Evolutionary conservation across 2,888 invertebrate species (phyloP).

Genomic region (Cryptus viduatorius): DNA sequence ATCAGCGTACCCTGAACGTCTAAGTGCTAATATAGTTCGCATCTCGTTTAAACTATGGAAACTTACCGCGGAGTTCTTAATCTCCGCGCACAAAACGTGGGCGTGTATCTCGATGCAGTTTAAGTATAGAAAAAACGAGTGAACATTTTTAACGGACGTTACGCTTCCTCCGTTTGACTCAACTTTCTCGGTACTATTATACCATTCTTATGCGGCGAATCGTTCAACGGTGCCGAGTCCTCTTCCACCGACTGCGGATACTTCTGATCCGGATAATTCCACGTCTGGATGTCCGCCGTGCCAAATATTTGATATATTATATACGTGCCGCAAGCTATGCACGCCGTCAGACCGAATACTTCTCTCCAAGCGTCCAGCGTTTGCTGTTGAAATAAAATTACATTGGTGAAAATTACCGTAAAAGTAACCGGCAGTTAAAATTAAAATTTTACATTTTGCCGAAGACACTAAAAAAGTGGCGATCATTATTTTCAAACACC

Average conservation of each 20-base stretch:
- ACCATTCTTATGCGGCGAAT: slow-evolving; percentile 77
- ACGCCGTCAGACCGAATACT: slow-evolving; percentile 88
- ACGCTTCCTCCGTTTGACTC: slow-evolving; percentile 74
- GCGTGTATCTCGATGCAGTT: background rate
- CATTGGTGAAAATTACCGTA: too few relatives aligned
- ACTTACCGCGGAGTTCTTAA: slow-evolving; percentile 38
- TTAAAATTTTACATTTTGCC: background rate
- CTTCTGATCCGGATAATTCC: slow-evolving; percentile 86
- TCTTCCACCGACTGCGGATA: slow-evolving; percentile 78
- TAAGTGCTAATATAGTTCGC: slow-evolving; percentile 26
- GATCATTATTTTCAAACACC: background rate
- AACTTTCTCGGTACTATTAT: slow-evolving; percentile 72
- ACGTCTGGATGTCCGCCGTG: slow-evolving; percentile 88
- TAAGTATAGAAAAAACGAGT: background rate
- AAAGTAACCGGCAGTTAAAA: background rate
- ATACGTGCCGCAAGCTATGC: slow-evolving; percentile 88
- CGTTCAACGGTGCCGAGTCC: slow-evolving; percentile 81
- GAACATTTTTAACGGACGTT: slow-evolving; percentile 64
- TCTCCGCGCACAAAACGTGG: background rate
- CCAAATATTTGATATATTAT: slow-evolving; percentile 89
- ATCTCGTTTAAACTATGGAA: slow-evolving; percentile 54
- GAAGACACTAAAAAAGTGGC: background rate
- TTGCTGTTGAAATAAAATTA: slow-evolving; percentile 79
- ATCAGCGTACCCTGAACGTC: slow-evolving; percentile 59
- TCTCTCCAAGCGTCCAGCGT: slow-evolving; percentile 87